Evolutionary conservation across 2,888 invertebrate genomes (phyloP), one percentile per base, ranked within the genome.

Genomic region (Caenorhabditis auriculariae): DNA sequence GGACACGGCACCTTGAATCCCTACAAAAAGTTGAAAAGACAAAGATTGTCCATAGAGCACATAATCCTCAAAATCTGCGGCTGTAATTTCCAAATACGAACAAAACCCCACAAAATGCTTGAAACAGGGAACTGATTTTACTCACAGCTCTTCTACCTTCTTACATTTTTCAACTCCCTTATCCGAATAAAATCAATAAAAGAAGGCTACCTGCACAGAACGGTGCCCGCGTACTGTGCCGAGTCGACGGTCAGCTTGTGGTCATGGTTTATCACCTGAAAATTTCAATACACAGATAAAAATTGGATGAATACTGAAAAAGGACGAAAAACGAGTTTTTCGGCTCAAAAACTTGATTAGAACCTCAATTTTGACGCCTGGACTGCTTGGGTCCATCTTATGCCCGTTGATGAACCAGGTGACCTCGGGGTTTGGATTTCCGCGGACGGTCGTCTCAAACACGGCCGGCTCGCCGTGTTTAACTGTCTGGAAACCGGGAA

Each of bases 231-330:
- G 60, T 74, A 80, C 44, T 67, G 60, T 26, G 73, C 68, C 32
- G 75, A 74, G 69, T 79, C 88, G 74, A 93, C 88, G 39, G 88
- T 87, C 43, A 95, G 82, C 0, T 88, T 88, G 78, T 89, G 89
- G 0, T 88, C 89, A 81, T 89, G 90, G 82, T 91, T 90, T 72
- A 90, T 85, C 6, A 54, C 49, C 58, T 58, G 35, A 15, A 54
- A 38, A 88, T 86, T 47, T 12, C 6, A 38, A 7, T 6, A 47
- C 41, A 12, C 7, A 26, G 24, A 45, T 23, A 15, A 45, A 15
- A 45, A 12, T 9, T 17, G 15, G n/a, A n/a, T n/a, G n/a, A n/a
- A n/a, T n/a, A n/a, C n/a, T n/a, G n/a, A 35, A 35, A 35, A 35
- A 35, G 9, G 35, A 35, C 35, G 9, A 12, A n/a, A 35, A 35